Evolutionary conservation across 1,140 invertebrate genomes (phyloP).

Genomic region (Bicyclus anynana): DNA sequence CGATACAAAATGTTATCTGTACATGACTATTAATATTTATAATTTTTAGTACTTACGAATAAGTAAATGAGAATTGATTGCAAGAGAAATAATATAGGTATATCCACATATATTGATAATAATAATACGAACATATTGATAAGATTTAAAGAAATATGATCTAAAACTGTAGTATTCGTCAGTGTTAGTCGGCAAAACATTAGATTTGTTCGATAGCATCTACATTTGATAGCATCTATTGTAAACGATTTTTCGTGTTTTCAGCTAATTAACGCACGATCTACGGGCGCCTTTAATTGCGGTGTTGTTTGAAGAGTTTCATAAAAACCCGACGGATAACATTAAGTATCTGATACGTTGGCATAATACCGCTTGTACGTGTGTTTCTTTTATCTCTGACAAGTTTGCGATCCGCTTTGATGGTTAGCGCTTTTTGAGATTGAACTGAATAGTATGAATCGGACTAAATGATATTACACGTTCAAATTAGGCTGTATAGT

Average conservation of each 20-base stretch:
- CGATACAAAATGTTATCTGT: no score
- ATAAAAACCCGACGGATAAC: not conserved
- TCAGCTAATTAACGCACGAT: conserved; percentile 8
- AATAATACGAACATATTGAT: not conserved
- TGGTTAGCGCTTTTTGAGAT: not conserved
- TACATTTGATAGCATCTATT: conserved; percentile 8
- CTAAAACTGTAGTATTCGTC: not conserved
- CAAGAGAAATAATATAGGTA: not conserved
- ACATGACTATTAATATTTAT: no score
- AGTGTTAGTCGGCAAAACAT: conserved; percentile 3
- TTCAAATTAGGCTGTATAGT: no score
- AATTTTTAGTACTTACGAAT: no score
- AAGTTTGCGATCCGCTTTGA: not conserved
- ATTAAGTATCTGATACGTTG: not conserved
- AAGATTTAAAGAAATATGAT: conserved; percentile 1
- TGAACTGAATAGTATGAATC: not conserved
- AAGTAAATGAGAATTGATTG: not conserved
- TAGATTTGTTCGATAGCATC: conserved; percentile 13
- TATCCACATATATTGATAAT: not conserved
- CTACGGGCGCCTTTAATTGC: not conserved
- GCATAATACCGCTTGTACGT: not conserved
- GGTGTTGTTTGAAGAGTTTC: not conserved
- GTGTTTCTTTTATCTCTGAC: not conserved
- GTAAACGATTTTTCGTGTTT: conserved; percentile 19
- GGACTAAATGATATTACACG: no score